phyloP scores from a whole-genome alignment of 2,888 invertebrate genomes.

The Tetragonula carbonaria region DNA sequence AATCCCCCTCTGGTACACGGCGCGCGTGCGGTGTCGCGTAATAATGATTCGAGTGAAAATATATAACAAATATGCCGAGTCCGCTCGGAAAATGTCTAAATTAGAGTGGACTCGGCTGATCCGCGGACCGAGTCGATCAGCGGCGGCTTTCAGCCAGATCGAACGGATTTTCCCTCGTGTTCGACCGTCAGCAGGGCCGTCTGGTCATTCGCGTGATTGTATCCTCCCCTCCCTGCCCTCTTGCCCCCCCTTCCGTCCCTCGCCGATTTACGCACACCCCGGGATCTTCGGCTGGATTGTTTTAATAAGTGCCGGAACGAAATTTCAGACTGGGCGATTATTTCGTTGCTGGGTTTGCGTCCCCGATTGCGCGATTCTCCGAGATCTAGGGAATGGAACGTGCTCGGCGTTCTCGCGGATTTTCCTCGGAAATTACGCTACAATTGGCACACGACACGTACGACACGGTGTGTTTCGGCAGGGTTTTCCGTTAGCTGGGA shows the following conservation, averaged over 20 bases:
- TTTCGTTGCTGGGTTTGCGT: not conserved
- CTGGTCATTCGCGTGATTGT: conserved; percentile 60
- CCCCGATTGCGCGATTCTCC: not conserved
- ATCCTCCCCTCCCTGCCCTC: not conserved
- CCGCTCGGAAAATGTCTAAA: conserved; percentile 71
- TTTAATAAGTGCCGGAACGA: conserved; percentile 46
- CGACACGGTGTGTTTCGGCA: no score
- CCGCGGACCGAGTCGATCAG: conserved; percentile 66
- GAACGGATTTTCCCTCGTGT: conserved; percentile 54
- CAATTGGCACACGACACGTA: no score
- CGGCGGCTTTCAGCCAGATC: conserved; percentile 57
- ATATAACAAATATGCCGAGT: conserved; percentile 70
- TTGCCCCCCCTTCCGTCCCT: not conserved
- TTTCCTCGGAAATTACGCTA: not conserved
- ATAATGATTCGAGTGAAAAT: conserved; percentile 78
- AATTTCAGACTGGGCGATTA: conserved; percentile 25
- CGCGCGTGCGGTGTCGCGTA: conserved; percentile 69
- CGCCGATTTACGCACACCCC: conserved; percentile 37
- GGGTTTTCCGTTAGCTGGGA: no score
- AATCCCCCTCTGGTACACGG: conserved; percentile 71
- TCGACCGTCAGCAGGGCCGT: not conserved
- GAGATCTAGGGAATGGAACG: conserved; percentile 4
- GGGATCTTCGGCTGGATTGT: conserved; percentile 43
- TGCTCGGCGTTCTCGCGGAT: not conserved
- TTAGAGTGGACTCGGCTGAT: conserved; percentile 71